These are phyloP conservation scores for Aleiodes testaceus DNA, from an alignment of 2,888 invertebrate genomes.

Conservation along the genomic window DNA sequence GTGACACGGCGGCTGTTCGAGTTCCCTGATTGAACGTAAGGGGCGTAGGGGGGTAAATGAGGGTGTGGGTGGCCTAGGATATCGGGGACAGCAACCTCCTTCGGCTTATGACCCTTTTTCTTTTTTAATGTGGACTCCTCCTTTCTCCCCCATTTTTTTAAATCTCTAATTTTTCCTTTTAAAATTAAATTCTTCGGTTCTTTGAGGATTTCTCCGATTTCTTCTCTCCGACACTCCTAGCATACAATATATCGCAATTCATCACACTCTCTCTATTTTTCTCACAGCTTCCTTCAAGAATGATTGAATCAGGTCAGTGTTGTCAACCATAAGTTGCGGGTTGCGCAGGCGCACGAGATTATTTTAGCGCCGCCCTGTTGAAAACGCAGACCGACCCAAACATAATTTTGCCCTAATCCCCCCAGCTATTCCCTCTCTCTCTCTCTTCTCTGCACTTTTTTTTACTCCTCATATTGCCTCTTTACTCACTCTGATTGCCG, in stretches of 20 bases:
- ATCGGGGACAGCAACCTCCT: conserved; percentile 44
- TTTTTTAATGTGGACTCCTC: conserved; percentile 23
- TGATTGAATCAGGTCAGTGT: conserved; percentile 72
- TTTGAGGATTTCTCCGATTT: not conserved
- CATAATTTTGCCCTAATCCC: conserved; percentile 60
- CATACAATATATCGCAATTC: conserved; percentile 11
- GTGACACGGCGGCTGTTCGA: conserved; percentile 61
- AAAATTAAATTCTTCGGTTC: no score
- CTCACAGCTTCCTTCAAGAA: conserved; percentile 53
- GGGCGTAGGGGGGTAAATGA: conserved; percentile 14
- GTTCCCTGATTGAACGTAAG: conserved; percentile 54
- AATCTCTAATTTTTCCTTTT: no score
- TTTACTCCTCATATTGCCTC: not conserved
- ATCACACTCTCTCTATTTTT: not conserved
- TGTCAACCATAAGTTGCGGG: conserved; percentile 70
- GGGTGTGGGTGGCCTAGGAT: conserved; percentile 41
- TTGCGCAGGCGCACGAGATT: conserved; percentile 62
- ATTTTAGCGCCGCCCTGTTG: conserved; percentile 67
- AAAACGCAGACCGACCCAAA: conserved; percentile 68
- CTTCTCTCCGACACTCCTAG: conserved; percentile 5
- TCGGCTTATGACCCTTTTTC: conserved; percentile 42
- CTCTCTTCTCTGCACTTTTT: not conserved
- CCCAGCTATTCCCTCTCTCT: not conserved
- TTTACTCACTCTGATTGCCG: no score
- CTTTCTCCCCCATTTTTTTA: not conserved